These are phyloP conservation scores for Volucella inflata DNA, from an alignment of 2,888 invertebrate genomes.

Conservation along the genomic window DNA sequence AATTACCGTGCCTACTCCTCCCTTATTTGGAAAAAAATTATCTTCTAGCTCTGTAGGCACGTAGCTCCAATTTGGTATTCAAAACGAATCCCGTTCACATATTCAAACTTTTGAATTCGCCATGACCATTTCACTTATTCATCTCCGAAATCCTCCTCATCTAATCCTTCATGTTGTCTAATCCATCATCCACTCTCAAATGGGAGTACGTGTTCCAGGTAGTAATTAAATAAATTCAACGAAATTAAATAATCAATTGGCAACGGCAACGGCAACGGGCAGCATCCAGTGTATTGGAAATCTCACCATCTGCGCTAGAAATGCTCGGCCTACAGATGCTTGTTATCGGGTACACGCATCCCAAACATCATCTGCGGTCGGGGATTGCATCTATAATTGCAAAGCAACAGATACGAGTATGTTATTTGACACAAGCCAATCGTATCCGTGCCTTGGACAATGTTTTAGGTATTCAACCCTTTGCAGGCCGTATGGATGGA, in stretches of 20 bases:
- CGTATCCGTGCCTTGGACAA: neutral
- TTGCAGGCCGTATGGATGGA: neutral
- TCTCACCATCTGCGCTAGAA: constrained; percentile 7
- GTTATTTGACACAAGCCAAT: constrained; percentile 56
- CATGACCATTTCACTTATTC: no score
- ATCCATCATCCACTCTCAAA: neutral
- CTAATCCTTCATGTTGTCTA: neutral
- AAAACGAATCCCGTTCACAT: neutral
- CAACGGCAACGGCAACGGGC: neutral
- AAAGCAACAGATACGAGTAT: constrained; percentile 52
- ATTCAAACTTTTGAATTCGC: no score
- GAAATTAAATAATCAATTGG: constrained; percentile 37
- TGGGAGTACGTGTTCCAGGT: neutral
- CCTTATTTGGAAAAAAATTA: neutral
- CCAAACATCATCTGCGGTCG: constrained; percentile 66
- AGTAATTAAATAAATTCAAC: constrained; percentile 36
- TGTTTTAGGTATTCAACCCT: neutral
- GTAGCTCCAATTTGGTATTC: neutral
- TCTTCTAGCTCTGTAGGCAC: neutral
- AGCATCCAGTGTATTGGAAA: constrained; percentile 2
- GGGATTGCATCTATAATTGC: constrained; percentile 67
- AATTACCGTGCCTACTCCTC: constrained; percentile 20
- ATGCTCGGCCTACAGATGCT: constrained; percentile 12
- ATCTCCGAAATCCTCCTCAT: neutral
- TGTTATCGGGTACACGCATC: constrained; percentile 43